These are phyloP conservation scores for Tinea semifulvella DNA, from an alignment of 2,888 invertebrate species.

Conservation along the genomic window DNA sequence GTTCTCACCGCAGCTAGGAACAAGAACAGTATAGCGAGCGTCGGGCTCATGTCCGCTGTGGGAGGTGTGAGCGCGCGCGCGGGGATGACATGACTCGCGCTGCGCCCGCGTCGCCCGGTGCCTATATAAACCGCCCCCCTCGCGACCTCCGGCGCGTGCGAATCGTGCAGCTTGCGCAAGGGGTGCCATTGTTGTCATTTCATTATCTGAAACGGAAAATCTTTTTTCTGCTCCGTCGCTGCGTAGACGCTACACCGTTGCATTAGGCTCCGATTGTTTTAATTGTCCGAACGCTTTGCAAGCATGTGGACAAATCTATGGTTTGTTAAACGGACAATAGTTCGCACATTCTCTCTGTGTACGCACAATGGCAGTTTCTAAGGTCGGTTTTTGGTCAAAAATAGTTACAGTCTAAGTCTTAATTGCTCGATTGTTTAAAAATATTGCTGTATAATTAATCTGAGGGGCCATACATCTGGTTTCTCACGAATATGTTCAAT, in stretches of 20 bases:
- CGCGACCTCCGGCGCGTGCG: slow-evolving; percentile 40
- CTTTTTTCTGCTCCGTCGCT: slow-evolving; percentile 43
- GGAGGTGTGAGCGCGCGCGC: slow-evolving; percentile 24
- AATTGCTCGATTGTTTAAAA: slow-evolving; percentile 44
- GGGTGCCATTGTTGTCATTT: slow-evolving; percentile 59
- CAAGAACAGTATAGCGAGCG: slow-evolving; percentile 12
- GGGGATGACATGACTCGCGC: slow-evolving; percentile 50
- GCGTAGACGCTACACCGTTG: slow-evolving; percentile 34
- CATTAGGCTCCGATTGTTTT: slow-evolving; percentile 58
- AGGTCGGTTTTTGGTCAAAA: slow-evolving; percentile 16
- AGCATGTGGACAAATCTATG: slow-evolving; percentile 31
- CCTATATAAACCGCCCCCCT: slow-evolving; percentile 65
- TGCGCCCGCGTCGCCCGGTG: slow-evolving; percentile 43
- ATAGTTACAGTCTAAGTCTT: slow-evolving; percentile 18
- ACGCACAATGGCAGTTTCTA: slow-evolving; percentile 2
- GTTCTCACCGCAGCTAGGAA: background rate
- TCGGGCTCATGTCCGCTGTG: slow-evolving; percentile 34
- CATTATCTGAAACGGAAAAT: slow-evolving; percentile 66
- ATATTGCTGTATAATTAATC: slow-evolving; percentile 31
- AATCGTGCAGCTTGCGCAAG: slow-evolving; percentile 52
- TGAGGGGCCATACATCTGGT: slow-evolving; percentile 17
- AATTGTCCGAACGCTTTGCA: slow-evolving; percentile 47
- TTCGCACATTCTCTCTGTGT: slow-evolving; percentile 7
- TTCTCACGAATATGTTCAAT: slow-evolving; percentile 43
- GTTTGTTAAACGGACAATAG: slow-evolving; percentile 9